A percentile compares a stretch with the other conserved stretches of the same genome.
Evolutionary conservation across 64 coral and sea anemone genomes (phyloP).

Genomic region (Pocillopora verrucosa): DNA sequence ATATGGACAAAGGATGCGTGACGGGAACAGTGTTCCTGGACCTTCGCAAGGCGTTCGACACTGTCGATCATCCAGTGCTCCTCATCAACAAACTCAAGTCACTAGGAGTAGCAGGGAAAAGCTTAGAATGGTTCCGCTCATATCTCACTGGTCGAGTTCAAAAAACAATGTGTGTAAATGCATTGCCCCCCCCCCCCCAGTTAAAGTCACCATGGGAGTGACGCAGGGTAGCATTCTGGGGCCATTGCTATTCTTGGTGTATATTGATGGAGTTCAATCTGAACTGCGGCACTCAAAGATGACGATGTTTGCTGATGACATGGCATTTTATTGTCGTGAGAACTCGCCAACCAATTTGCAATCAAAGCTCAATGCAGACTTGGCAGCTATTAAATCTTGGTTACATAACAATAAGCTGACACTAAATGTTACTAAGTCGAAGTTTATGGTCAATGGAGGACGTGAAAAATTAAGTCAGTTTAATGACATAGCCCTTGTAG

Average conservation of each 20-base stretch:
- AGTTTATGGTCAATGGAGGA: neutral
- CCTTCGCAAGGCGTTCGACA: neutral
- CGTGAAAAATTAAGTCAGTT: neutral
- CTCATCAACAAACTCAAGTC: conserved; percentile 1
- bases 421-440: conserved; percentile 24
- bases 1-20: conserved; percentile 10
- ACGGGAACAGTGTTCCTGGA: neutral
- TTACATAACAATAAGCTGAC: conserved; percentile 15
- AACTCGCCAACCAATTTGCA: conserved; percentile 17
- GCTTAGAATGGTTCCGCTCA: conserved; percentile 1
- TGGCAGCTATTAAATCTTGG: conserved; percentile 13
- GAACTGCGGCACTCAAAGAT: conserved; percentile 25
- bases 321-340: conserved; percentile 39
- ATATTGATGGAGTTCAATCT: conserved; percentile 33
- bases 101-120: conserved; percentile 21
- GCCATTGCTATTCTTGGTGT: conserved; percentile 42
- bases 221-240: conserved; percentile 44
- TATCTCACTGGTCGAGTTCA: conserved; percentile 32
- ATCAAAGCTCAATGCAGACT: conserved; percentile 9
- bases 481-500: neutral
- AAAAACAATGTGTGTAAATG: conserved; percentile 19
- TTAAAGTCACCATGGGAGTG: neutral
- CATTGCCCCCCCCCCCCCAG: neutral
- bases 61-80: neutral
- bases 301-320: conserved; percentile 52